Evolutionary conservation across 2,888 invertebrate genomes (phyloP), one percentile per base, ranked within the genome.

Genomic region (Cremastobaeus sp.): DNA sequence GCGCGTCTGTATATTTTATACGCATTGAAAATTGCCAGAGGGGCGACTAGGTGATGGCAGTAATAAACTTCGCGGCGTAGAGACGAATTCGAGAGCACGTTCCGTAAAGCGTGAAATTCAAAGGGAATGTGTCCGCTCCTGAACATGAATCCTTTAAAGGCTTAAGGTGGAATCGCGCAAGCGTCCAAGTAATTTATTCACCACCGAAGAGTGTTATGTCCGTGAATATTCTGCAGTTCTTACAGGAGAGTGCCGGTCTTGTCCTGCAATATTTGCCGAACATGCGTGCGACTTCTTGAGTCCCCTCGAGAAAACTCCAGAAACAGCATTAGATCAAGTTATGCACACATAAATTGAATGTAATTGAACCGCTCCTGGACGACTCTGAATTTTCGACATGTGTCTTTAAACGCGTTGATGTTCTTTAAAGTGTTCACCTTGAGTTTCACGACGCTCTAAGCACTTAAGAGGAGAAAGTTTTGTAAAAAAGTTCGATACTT

Each of bases 61-160:
- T 80, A 81, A 84, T 83, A 83, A 83, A 83, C 78, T 81, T 78
- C 71, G 74, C 47, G 57, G 43, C 57, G 69, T 37, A 71, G 65
- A 74, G 76, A 78, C 78, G 76, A 76, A 73, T 79, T 74, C 75
- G 75, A 78, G 74, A 79, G 79, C 76, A 77, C 77, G 71, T 57
- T 60, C 71, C 77, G 76, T 78, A 79, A 79, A 83, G 81, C 81
- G 81, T 74, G 79, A 82, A 83, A 83, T 84, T 85, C 84, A 84
- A 85, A 85, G 83, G 76, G 83, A 85, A 85, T 83, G 77, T 76
- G 70, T 64, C 74, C 77, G 77, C 77, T 77, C 74, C 76, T 70
- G 73, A 68, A 60, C 80, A 82, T 81, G 79, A 82, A 85, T 83
- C 78, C 82, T 84, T 81, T 76, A 79, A 78, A 78, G 76, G 78